phyloP scores from a whole-genome alignment of 1,140 invertebrate species.

The Drosophila lacteicornis region DNA sequence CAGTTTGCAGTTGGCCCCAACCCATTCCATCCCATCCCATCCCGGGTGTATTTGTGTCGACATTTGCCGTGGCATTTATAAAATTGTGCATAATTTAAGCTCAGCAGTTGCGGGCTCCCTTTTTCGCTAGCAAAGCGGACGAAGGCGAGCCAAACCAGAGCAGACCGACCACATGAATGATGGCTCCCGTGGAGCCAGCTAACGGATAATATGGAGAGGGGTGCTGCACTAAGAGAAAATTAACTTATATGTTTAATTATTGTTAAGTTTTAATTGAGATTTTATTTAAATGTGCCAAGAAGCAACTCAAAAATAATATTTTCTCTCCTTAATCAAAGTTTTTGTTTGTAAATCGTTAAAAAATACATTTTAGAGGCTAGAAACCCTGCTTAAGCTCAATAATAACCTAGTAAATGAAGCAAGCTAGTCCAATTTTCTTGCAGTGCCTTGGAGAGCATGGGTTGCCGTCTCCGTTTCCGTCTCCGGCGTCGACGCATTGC shows the following conservation, averaged over 20 bases:
- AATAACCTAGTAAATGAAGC: too few relatives aligned
- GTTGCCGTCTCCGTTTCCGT: conserved; percentile 2
- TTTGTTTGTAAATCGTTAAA: too few relatives aligned
- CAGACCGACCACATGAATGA: conserved; percentile 55
- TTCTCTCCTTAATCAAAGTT: fast-evolving
- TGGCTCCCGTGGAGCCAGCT: conserved; percentile 45
- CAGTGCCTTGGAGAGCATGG: not conserved
- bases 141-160: conserved; percentile 22
- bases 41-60: conserved; percentile 36
- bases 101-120: conserved; percentile 43
- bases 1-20: not conserved
- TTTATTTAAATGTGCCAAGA: not conserved
- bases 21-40: not conserved
- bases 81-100: conserved; percentile 69
- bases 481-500: conserved; percentile 28
- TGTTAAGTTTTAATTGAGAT: not conserved
- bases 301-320: not conserved
- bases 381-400: too few relatives aligned
- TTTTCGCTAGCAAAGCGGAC: conserved; percentile 30
- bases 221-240: not conserved
- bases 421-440: not conserved
- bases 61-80: conserved; percentile 59
- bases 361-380: too few relatives aligned
- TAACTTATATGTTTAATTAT: too few relatives aligned
- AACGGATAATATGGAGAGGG: conserved; percentile 12